phyloP scores from a whole-genome alignment of 2,113 vertebrate species.

The Strigops habroptila region DNA sequence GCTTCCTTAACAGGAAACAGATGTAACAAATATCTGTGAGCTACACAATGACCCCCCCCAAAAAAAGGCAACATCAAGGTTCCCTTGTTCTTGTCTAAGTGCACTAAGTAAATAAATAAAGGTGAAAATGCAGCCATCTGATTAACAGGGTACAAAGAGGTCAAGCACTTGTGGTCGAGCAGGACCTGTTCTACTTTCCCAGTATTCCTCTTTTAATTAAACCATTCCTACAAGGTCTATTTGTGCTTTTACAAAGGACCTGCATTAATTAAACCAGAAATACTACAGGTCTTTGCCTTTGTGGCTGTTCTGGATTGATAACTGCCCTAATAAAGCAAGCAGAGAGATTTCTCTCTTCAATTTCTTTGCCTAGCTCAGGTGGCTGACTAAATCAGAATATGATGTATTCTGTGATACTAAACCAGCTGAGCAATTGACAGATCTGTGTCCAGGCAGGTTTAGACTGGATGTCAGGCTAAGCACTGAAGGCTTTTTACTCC shows the following conservation, averaged over 20 bases:
- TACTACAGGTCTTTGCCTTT: neutral
- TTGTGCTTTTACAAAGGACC: neutral
- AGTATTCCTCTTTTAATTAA: neutral
- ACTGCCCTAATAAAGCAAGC: neutral
- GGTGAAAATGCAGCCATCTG: neutral
- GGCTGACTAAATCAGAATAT: neutral
- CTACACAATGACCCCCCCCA: neutral
- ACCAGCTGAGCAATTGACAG: neutral
- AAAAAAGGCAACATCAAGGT: neutral
- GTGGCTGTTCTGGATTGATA: neutral
- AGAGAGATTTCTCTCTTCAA: neutral
- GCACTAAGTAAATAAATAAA: conserved; percentile 23
- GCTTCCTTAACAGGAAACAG: conserved; percentile 61
- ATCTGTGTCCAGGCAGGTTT: neutral
- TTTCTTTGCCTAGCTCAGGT: neutral
- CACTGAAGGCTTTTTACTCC: neutral
- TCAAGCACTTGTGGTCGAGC: neutral
- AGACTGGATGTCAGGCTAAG: neutral
- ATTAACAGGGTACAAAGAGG: conserved; percentile 12
- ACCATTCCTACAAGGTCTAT: neutral
- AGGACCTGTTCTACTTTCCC: neutral
- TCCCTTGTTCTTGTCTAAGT: neutral
- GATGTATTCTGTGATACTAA: fast-evolving
- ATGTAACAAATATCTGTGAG: conserved; percentile 1
- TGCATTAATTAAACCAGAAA: neutral